phyloP scores from a whole-genome alignment of 2,113 vertebrate genomes.

The Natator depressus region DNA sequence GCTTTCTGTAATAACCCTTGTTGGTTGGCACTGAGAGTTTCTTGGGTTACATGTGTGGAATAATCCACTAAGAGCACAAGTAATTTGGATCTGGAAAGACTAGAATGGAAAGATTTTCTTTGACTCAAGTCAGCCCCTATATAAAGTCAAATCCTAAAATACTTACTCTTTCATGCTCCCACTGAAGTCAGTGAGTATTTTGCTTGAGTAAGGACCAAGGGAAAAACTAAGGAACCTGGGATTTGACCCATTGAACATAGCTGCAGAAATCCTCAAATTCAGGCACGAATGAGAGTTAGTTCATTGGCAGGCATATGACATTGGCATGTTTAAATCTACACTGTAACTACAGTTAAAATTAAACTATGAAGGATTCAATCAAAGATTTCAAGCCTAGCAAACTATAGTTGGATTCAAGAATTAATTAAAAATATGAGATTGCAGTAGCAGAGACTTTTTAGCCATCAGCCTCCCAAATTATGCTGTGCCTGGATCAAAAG shows the following conservation, averaged over 20 bases:
- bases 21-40: background rate
- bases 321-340: background rate
- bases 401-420: background rate
- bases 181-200: background rate
- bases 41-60: background rate
- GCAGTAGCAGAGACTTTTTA: background rate
- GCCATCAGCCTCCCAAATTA: background rate
- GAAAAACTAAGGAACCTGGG: background rate
- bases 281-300: background rate
- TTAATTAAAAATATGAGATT: background rate
- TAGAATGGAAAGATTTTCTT: background rate
- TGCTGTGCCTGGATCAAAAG: background rate
- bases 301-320: background rate
- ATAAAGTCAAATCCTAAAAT: background rate
- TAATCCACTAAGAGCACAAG: background rate
- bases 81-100: background rate
- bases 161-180: background rate
- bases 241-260: background rate
- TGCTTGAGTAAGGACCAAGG: background rate
- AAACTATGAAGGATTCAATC: background rate
- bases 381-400: background rate
- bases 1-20: background rate
- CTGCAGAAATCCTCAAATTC: background rate
- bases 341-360: background rate
- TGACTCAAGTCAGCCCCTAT: background rate